A percentile compares a stretch with the other conserved stretches of the same genome.
Conservation (phyloP, 1,140 invertebrate species). For the Zaprionus nigranus region DNA sequence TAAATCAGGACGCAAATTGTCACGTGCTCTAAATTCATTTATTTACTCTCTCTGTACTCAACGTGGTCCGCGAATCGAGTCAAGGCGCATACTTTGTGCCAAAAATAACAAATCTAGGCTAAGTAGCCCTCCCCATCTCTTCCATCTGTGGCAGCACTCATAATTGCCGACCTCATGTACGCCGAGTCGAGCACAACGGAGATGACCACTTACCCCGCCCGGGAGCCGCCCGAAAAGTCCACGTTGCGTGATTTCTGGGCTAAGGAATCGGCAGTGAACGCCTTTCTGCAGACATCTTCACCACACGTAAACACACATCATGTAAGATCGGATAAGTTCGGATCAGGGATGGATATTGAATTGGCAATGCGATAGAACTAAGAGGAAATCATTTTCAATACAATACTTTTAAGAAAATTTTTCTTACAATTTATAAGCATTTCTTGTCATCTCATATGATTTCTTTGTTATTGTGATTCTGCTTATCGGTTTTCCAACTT, state of each 20-base stretch:
- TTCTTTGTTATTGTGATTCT: background rate
- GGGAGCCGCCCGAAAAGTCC: conserved; percentile 59
- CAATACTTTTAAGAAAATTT: background rate
- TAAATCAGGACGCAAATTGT: conserved; percentile 65
- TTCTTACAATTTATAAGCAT: no score
- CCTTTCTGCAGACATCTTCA: conserved; percentile 70
- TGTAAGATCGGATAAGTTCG: background rate
- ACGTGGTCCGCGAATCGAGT: conserved; percentile 38
- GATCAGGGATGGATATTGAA: background rate
- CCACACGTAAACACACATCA: conserved; percentile 58
- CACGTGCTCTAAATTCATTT: conserved; percentile 80
- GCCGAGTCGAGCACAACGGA: conserved; percentile 78
- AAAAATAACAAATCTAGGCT: conserved; percentile 64
- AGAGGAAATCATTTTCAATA: background rate
- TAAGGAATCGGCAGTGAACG: conserved; percentile 79
- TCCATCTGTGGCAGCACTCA: background rate
- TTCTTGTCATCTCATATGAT: no score
- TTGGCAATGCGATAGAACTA: background rate
- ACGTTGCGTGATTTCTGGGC: conserved; percentile 81
- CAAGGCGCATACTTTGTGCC: conserved; percentile 57
- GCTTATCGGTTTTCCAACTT: background rate
- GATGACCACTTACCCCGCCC: conserved; percentile 70
- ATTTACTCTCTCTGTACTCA: conserved; percentile 36
- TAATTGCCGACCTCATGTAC: conserved; percentile 62
- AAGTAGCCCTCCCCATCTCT: conserved; percentile 35